Base-by-base conservation (phyloP, 2,113 vertebrate species). In the Orcinus orca region DNA sequence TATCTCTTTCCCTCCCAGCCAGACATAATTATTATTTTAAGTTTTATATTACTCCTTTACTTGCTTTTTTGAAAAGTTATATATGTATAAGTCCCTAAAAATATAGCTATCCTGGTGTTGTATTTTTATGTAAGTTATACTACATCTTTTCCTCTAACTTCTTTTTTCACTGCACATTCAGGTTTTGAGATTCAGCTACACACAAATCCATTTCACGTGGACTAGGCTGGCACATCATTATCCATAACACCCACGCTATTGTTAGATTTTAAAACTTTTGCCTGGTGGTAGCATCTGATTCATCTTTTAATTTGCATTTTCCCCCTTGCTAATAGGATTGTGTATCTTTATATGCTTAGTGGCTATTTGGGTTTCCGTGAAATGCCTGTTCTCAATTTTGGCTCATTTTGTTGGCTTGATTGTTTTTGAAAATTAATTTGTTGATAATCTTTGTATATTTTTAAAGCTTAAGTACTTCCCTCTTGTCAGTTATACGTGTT, bases 401-500 rank as follows among this genome's bases (percentile, higher is more conserved):
- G 2, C 85, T 83, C 44, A 92, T 92, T 76, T 92, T 82, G 71
- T 86, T 47, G 26, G 11, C 18, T 50, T 87, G 11, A 50, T 89
- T 89, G 50, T 18, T 95, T 89, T 94, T 68, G 25, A 62, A n/a
- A 90, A 53, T 91, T 80, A 74, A 70, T 62, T 90, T 97, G 25
- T 73, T 38, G 44, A 20, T 93, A 25, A 79, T 91, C 44, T 76
- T 93, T 20, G 41, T 68, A 41, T 87, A 87, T 93, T 93, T 93
- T 85, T 44, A 55, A 82, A 53, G 11, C 44, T 83, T 85, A 94
- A 63, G n/a, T 93, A 44, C 41, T 81, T 90, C 13, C 87, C 14
- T 85, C 50, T 80, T 88, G 58, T 71, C 6, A 29, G 9, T 79
- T 79, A 33, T 41, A 12, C 58, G 44, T 44, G 18, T 82, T 86